Conservation (phyloP, 1,140 invertebrate genomes). For the Steinernema khuongi region DNA sequence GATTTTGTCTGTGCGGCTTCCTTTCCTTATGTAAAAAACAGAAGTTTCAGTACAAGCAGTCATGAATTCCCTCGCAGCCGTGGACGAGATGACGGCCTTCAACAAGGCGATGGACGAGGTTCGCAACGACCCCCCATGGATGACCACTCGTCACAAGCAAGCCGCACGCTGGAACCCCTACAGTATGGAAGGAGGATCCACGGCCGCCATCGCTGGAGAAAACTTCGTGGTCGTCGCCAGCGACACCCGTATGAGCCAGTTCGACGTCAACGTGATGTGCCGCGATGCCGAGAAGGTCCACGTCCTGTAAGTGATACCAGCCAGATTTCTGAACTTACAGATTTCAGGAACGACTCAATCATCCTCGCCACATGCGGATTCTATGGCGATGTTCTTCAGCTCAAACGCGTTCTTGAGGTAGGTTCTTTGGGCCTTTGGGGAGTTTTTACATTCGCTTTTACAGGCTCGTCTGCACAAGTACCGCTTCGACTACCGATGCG, state of each 20-base stretch:
- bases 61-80: background rate
- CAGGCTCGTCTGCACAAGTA: slow-evolving; percentile 64
- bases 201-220: slow-evolving; percentile 78
- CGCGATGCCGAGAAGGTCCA: slow-evolving; percentile 71
- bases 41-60: background rate
- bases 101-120: slow-evolving; percentile 41
- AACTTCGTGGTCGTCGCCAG: slow-evolving; percentile 80
- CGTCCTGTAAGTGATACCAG: slow-evolving; percentile 58
- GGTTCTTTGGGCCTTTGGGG: slow-evolving; percentile 65
- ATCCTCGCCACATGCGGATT: slow-evolving; percentile 84
- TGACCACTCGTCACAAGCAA: slow-evolving; percentile 25
- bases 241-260: slow-evolving; percentile 79
- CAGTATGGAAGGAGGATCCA: slow-evolving; percentile 54
- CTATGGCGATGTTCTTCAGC: slow-evolving; percentile 92
- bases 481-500: slow-evolving; percentile 84
- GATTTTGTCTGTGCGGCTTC: too few species aligned
- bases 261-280: slow-evolving; percentile 79
- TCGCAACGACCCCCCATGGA: slow-evolving; percentile 39
- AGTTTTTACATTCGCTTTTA: slow-evolving; percentile 28
- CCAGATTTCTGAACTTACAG: background rate
- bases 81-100: slow-evolving; percentile 21
- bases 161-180: slow-evolving; percentile 52
- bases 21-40: too few species aligned
- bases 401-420: slow-evolving; percentile 77
- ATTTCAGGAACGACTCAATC: slow-evolving; percentile 69